Conservation (phyloP, 2,888 invertebrate genomes). For the Metellina segmentata region DNA sequence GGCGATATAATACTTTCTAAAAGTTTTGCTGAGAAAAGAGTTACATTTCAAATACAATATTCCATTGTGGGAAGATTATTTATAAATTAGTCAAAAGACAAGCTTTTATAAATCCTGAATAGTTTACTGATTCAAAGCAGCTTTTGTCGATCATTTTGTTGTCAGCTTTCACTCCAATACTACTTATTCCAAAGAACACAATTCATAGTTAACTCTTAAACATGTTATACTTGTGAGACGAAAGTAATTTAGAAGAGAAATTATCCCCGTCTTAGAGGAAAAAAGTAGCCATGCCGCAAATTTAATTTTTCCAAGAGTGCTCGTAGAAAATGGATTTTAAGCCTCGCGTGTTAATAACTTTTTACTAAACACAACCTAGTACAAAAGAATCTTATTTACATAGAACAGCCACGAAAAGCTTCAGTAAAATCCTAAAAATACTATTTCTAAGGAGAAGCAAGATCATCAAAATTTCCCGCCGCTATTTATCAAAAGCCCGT, state of each 20-base stretch:
- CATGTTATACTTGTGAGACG: neutral
- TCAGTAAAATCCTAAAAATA: neutral
- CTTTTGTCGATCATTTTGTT: no score
- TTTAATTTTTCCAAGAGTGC: neutral
- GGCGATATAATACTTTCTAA: no score
- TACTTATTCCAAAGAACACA: neutral
- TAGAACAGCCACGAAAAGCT: neutral
- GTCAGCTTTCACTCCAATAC: neutral
- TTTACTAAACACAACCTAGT: neutral
- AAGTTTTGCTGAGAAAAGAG: no score
- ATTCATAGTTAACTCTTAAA: neutral
- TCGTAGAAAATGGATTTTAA: neutral
- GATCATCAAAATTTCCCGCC: slow-evolving; percentile 12
- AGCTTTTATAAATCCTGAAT: no score
- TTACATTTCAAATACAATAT: no score
- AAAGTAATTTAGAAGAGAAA: neutral
- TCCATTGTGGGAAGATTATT: no score
- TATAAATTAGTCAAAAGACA: no score
- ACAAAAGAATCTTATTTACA: neutral
- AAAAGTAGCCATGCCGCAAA: neutral
- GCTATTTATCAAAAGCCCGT: slow-evolving; percentile 29
- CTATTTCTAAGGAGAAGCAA: neutral
- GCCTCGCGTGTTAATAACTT: neutral
- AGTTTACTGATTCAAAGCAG: no score
- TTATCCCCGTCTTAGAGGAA: neutral